A percentile compares a stretch with the other conserved stretches of the same genome.
These are phyloP conservation scores for Mythimna albipuncta DNA, from an alignment of 2,888 invertebrate genomes.

Conservation along the genomic window DNA sequence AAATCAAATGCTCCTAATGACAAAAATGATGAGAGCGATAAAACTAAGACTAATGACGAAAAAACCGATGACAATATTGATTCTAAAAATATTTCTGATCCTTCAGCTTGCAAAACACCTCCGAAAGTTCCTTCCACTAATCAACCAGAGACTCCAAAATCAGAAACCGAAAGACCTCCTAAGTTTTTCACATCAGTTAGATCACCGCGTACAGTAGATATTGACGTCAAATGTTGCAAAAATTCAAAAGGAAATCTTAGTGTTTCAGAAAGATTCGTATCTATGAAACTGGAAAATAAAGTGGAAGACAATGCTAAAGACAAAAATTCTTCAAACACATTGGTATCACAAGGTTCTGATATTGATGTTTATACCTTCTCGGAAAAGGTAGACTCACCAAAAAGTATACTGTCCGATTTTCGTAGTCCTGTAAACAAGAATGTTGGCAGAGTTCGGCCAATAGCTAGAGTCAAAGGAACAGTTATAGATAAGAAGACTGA, in stretches of 20 bases:
- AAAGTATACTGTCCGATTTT: constrained; percentile 86
- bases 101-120: constrained; percentile 45
- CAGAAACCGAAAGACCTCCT: constrained; percentile 84
- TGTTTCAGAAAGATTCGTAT: constrained; percentile 85
- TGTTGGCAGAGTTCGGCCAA: constrained; percentile 86
- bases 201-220: constrained; percentile 85
- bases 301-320: constrained; percentile 78
- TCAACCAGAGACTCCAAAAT: constrained; percentile 78
- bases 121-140: constrained; percentile 60
- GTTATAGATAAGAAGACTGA: constrained; percentile 86
- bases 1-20: constrained; percentile 39
- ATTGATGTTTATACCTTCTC: constrained; percentile 88
- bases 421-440: constrained; percentile 84
- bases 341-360: constrained; percentile 85
- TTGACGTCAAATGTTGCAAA: constrained; percentile 87
- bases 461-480: constrained; percentile 88
- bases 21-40: constrained; percentile 34
- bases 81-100: constrained; percentile 52
- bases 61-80: constrained; percentile 62
- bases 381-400: constrained; percentile 88
- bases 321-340: constrained; percentile 77
- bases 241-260: constrained; percentile 87
- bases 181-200: constrained; percentile 87
- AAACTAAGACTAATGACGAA: constrained; percentile 46
- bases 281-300: constrained; percentile 84